Percentiles rank a stretch among this genome's conserved stretches.
Evolutionary conservation across 2,797 vertebrate genomes (phyloP).

Genomic region (Propithecus deckenii): DNA sequence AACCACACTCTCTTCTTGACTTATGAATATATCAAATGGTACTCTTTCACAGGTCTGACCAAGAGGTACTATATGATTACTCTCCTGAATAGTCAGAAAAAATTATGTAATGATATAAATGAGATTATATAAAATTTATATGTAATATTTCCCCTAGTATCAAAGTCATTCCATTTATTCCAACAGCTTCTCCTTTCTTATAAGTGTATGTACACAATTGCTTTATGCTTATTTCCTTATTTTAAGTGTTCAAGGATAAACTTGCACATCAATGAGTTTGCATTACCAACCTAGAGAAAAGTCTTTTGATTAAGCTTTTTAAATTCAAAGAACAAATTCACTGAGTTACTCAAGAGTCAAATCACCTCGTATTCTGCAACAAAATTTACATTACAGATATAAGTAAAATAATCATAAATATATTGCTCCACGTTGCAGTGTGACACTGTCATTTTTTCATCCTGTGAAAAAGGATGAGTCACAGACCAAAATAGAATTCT

Average conservation of each 20-base stretch:
- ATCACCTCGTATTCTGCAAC: slow-evolving; percentile 55
- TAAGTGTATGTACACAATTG: background rate
- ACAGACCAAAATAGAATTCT: slow-evolving; percentile 57
- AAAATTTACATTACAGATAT: slow-evolving; percentile 70
- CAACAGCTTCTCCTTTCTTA: background rate
- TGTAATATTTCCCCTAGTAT: background rate
- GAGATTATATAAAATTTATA: background rate
- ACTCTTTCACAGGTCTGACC: background rate
- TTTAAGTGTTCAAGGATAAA: slow-evolving; percentile 47
- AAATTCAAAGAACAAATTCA: slow-evolving; percentile 54
- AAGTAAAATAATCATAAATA: slow-evolving; percentile 64
- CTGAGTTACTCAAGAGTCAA: slow-evolving; percentile 51
- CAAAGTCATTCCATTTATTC: background rate
- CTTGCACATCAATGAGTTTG: slow-evolving; percentile 49
- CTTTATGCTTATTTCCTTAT: slow-evolving; percentile 7
- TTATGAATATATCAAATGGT: background rate
- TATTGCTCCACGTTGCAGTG: background rate
- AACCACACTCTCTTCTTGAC: background rate
- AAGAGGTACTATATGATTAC: background rate
- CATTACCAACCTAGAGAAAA: slow-evolving; percentile 48
- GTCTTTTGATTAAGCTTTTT: slow-evolving; percentile 63
- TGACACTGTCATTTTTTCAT: slow-evolving; percentile 54
- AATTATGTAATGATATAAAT: background rate
- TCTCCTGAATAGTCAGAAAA: background rate
- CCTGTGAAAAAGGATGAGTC: slow-evolving; percentile 20